Percentiles rank a stretch among this genome's conserved stretches.
phyloP scores from a whole-genome alignment of 2,888 invertebrate species.

The Drosophila robusta region DNA sequence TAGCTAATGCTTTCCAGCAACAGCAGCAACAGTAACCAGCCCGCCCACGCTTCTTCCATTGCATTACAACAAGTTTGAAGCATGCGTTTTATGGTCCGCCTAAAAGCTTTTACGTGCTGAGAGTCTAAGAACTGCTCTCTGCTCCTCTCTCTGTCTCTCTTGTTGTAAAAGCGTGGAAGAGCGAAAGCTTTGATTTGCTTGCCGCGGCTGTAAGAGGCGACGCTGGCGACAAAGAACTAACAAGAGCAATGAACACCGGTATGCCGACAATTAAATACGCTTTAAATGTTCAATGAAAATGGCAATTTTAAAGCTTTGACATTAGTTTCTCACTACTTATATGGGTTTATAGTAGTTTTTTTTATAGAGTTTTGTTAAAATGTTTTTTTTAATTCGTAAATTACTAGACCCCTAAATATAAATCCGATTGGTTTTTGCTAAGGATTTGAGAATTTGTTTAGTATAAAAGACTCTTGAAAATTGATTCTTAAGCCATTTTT shows the following conservation, averaged over 20 bases:
- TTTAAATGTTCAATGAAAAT: too few relatives aligned
- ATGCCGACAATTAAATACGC: constrained; percentile 6
- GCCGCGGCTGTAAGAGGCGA: constrained; percentile 7
- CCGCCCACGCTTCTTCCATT: constrained; percentile 1
- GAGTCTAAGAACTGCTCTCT: neutral
- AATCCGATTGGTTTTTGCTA: too few relatives aligned
- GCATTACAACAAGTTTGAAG: constrained; percentile 12
- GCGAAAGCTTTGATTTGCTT: constrained; percentile 44
- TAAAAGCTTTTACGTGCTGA: constrained; percentile 43
- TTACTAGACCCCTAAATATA: too few relatives aligned
- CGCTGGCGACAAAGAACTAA: constrained; percentile 6
- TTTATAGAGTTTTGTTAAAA: too few relatives aligned
- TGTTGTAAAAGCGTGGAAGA: neutral
- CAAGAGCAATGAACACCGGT: neutral
- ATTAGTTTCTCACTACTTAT: too few relatives aligned
- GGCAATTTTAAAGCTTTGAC: too few relatives aligned
- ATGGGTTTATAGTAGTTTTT: too few relatives aligned
- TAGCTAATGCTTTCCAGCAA: neutral
- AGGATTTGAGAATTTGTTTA: too few relatives aligned
- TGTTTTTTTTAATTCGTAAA: too few relatives aligned
- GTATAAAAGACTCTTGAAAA: too few relatives aligned
- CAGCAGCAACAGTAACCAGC: neutral
- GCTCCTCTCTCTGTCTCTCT: neutral
- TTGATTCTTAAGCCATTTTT: too few relatives aligned
- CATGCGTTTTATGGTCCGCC: constrained; percentile 27